Conservation (phyloP, 1,140 invertebrate species). For the Nixonia krombeini region DNA sequence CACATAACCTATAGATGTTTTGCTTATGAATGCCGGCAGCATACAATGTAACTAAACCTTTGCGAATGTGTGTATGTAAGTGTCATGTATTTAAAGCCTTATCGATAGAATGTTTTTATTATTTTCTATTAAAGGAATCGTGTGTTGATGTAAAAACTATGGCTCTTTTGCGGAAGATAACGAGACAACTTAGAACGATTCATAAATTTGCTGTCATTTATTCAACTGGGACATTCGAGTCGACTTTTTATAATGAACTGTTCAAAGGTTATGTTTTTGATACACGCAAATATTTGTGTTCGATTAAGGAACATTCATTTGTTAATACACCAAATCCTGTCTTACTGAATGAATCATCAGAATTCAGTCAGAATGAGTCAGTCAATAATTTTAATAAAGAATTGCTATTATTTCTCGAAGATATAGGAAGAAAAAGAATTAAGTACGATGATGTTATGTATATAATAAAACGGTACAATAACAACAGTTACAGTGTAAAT, state of each 20-base stretch:
- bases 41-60: too few relatives aligned
- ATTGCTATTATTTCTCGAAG: not conserved
- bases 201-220: not conserved
- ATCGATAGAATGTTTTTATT: too few relatives aligned
- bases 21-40: too few relatives aligned
- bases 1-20: too few relatives aligned
- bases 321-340: not conserved
- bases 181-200: not conserved
- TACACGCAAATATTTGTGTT: not conserved
- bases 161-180: not conserved
- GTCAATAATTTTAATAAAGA: not conserved
- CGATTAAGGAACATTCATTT: not conserved
- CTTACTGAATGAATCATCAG: not conserved
- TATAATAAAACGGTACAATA: not conserved
- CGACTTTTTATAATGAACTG: not conserved
- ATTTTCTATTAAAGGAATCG: too few relatives aligned
- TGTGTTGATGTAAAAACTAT: not conserved
- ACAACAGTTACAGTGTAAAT: not conserved
- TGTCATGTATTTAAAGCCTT: too few relatives aligned
- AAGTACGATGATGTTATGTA: not conserved
- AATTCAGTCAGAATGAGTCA: not conserved
- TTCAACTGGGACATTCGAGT: not conserved
- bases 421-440: not conserved
- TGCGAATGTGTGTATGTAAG: too few relatives aligned
- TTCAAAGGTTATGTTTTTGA: not conserved